A percentile compares a stretch with the other conserved stretches of the same genome.
Evolutionary conservation across 2,113 vertebrate genomes (phyloP).

Genomic region (Phalacrocorax brasilianus): DNA sequence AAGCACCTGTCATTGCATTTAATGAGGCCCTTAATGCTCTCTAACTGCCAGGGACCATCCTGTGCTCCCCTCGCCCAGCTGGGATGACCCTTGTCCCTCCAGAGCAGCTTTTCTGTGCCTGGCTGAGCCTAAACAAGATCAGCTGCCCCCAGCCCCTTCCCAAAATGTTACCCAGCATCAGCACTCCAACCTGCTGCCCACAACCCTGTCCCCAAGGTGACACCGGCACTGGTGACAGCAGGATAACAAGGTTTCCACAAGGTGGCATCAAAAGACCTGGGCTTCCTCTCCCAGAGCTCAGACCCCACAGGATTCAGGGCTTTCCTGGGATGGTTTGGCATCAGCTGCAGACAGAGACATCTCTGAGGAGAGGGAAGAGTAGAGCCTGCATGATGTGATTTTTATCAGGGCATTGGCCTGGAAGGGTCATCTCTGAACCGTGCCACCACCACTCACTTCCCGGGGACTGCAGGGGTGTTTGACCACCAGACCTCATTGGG

Average conservation of each 20-base stretch:
- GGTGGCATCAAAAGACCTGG: constrained; percentile 43
- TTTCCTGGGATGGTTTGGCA: neutral
- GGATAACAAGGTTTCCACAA: constrained; percentile 28
- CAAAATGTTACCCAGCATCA: neutral
- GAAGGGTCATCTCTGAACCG: neutral
- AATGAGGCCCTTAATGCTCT: neutral
- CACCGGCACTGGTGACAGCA: neutral
- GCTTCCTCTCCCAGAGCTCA: neutral
- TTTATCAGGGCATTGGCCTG: neutral
- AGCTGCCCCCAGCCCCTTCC: neutral
- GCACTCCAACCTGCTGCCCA: neutral
- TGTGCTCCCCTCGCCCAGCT: accelerated
- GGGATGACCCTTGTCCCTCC: neutral
- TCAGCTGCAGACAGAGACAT: neutral
- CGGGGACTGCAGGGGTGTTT: neutral
- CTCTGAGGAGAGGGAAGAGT: neutral
- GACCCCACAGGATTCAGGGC: neutral
- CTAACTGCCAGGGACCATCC: accelerated
- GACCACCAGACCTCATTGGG: accelerated
- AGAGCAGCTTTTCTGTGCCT: neutral
- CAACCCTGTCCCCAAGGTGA: neutral
- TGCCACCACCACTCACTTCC: neutral
- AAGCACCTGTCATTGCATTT: neutral
- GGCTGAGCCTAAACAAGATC: neutral
- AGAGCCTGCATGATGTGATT: neutral